These are phyloP conservation scores for Porites lobata DNA, from an alignment of 92 coral and sea anemone species.

Conservation along the genomic window DNA sequence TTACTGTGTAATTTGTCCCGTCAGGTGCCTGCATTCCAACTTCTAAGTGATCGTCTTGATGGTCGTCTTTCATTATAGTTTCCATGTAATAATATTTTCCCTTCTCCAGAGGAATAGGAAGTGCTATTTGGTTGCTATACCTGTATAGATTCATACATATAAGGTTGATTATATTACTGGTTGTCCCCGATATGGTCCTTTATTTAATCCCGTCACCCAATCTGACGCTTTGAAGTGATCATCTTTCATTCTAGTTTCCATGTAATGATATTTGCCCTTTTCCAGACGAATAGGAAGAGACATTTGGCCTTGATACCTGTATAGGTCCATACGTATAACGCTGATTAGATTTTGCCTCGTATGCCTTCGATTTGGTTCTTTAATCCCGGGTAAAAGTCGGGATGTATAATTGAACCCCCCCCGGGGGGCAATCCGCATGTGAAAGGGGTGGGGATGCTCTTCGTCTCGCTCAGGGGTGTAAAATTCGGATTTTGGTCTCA, in stretches of 20 bases:
- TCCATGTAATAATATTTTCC: constrained; percentile 81
- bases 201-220: neutral
- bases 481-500: too few relatives aligned
- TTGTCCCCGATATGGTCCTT: neutral
- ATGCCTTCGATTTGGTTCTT: too few relatives aligned
- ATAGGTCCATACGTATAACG: too few relatives aligned
- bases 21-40: constrained; percentile 82
- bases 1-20: constrained; percentile 62
- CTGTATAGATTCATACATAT: neutral
- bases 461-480: too few relatives aligned
- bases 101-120: constrained; percentile 55
- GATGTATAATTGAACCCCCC: too few relatives aligned
- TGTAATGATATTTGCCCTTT: constrained; percentile 71
- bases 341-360: too few relatives aligned
- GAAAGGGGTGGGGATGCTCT: too few relatives aligned
- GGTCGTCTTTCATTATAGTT: constrained; percentile 77
- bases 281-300: constrained; percentile 24
- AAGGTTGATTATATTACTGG: neutral
- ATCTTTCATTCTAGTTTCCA: constrained; percentile 84
- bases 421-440: too few relatives aligned
- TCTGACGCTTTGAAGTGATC: constrained; percentile 16
- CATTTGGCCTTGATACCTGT: neutral
- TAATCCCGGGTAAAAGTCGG: too few relatives aligned
- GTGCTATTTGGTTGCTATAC: constrained; percentile 53
- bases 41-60: constrained; percentile 70